Evolutionary conservation across 2,113 vertebrate species (phyloP), one percentile per base, ranked within the genome.

Genomic region (Conger conger): DNA sequence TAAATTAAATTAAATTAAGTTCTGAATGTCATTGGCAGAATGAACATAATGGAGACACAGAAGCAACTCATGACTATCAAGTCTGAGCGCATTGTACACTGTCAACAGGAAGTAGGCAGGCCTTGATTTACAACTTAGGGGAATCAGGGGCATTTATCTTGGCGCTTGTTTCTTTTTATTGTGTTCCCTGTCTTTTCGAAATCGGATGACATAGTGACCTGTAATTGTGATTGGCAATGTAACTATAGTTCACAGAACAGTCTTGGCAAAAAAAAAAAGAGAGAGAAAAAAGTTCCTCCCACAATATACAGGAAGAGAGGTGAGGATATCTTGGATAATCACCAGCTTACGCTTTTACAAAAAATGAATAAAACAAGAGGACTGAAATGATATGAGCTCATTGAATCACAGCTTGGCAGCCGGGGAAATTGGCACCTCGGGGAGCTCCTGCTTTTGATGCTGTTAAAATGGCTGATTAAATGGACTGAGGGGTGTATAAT

Each of bases 401-500:
- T 16, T 79, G 84, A 83, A 33, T 87, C 86, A 83, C 84, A 83
- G 57, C 42, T 57, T 77, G 45, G 81, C 40, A 68, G 81, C 76
- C 30, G 33, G 35, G 42, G 35, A 80, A 80, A 87, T 54, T 87
- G 84, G 63, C 78, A 83, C 86, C 40, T 80, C 38, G 13, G 57
- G 36, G 40, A 77, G 45, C 1, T 6, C 35, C 53, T 33, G 80
- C 81, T 78, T 84, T 79, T 86, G 73, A 86, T 57, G 68, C 53
- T 45, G 60, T 35, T n/a, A 57, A 84, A 81, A 79, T 40, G 81
- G 80, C 85, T 79, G 85, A 83, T 82, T 86, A 86, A 78, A n/a
- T 77, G 81, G 81, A 86, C 68, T 63, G 80, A 82, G 18, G 68
- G 81, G 36, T 79, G 53, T 83, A 78, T 79, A 79, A 86, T 86